These are phyloP conservation scores for Hesperia comma DNA, from an alignment of 2,888 invertebrate species.

Conservation along the genomic window DNA sequence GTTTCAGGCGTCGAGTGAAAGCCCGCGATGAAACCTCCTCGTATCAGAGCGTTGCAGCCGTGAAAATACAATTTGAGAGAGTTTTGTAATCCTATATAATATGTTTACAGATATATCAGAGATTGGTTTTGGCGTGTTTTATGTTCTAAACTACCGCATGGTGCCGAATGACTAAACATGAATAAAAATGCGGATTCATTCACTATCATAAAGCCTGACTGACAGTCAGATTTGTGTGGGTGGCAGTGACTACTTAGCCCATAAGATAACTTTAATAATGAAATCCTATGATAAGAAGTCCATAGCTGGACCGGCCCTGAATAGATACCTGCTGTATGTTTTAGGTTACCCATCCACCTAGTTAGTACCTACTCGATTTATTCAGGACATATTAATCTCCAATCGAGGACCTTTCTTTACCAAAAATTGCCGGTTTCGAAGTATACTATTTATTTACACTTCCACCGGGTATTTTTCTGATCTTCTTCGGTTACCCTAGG, in stretches of 20 bases:
- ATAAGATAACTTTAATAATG: no score
- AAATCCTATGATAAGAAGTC: no score
- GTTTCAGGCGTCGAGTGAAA: constrained; percentile 71
- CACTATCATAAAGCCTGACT: no score
- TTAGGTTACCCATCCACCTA: no score
- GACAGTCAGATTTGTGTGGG: no score
- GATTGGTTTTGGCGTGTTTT: background rate
- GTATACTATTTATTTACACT: constrained; percentile 16
- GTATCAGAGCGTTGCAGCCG: constrained; percentile 79
- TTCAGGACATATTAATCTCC: no score
- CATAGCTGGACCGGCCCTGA: no score
- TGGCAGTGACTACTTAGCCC: no score
- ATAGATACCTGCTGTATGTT: no score
- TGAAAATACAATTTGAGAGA: constrained; percentile 75
- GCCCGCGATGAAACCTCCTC: constrained; percentile 79
- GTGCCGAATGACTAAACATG: background rate
- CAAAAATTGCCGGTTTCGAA: constrained; percentile 4
- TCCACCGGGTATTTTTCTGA: background rate
- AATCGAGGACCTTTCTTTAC: no score
- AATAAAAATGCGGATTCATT: no score
- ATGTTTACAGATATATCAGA: constrained; percentile 2
- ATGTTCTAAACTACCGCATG: constrained; percentile 1
- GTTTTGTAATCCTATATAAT: constrained; percentile 42
- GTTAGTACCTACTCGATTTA: no score
- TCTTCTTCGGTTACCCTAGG: background rate